Conservation (phyloP, 2,888 invertebrate species). For the Epinotia nisella region DNA sequence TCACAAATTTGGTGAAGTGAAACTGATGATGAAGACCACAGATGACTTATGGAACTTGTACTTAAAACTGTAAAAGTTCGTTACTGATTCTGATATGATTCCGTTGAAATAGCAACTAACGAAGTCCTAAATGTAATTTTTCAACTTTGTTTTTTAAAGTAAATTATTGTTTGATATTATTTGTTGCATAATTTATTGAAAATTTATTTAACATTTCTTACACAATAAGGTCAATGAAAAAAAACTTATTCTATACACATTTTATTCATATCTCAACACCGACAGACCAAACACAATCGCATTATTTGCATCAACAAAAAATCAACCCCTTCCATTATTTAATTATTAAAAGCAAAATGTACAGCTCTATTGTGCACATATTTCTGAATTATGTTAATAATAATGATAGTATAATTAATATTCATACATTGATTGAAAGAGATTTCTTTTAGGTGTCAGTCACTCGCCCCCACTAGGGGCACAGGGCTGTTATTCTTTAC, state of each 20-base stretch:
- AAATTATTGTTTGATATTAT: not conserved
- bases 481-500: no score
- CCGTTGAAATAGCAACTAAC: no score
- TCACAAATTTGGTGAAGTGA: no score
- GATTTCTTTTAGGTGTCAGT: constrained; percentile 77
- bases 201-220: not conserved
- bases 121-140: no score
- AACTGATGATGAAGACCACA: no score
- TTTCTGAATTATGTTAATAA: constrained; percentile 59
- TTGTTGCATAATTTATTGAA: not conserved
- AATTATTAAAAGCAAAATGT: constrained; percentile 57
- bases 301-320: constrained; percentile 38
- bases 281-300: constrained; percentile 22
- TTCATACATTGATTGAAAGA: constrained; percentile 67
- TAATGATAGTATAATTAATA: constrained; percentile 77
- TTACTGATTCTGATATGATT: no score
- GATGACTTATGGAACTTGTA: no score
- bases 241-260: constrained; percentile 26
- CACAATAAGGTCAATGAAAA: constrained; percentile 5
- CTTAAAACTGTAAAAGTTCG: no score
- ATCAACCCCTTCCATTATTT: constrained; percentile 46
- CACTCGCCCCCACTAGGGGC: constrained; percentile 58
- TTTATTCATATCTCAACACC: constrained; percentile 34
- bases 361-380: constrained; percentile 57
- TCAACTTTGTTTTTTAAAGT: no score